Percentiles rank a stretch among this genome's conserved stretches.
phyloP scores from a whole-genome alignment of 2,888 invertebrate genomes.

The Lutraria lutraria region DNA sequence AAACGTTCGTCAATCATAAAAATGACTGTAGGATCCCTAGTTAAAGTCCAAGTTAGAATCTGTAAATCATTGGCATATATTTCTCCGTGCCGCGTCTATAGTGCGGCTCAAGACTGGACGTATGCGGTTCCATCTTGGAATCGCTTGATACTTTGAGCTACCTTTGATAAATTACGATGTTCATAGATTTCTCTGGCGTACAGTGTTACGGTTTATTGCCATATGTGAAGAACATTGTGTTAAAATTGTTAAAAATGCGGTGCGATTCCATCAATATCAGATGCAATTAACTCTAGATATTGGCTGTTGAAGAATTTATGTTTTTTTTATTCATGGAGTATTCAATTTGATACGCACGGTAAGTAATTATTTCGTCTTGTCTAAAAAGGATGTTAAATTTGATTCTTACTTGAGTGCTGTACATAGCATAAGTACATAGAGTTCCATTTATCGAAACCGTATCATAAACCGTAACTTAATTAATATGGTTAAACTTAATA shows the following conservation, averaged over 20 bases:
- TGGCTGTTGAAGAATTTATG: background rate
- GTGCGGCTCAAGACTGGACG: background rate
- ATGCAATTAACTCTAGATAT: background rate
- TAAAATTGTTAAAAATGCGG: background rate
- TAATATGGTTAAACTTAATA: no score
- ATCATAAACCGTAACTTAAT: no score
- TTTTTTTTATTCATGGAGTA: background rate
- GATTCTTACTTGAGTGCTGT: no score
- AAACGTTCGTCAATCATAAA: background rate
- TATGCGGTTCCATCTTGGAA: background rate
- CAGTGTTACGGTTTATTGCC: background rate
- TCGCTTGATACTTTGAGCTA: background rate
- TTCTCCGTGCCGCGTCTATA: background rate
- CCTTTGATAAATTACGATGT: background rate
- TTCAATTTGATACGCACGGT: background rate
- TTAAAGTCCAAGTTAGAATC: background rate
- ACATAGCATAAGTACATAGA: no score
- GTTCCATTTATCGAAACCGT: no score
- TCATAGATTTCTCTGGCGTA: background rate
- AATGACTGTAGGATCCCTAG: background rate
- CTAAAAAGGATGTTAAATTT: no score
- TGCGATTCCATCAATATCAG: background rate
- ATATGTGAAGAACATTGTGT: background rate
- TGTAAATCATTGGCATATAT: background rate
- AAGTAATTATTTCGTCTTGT: background rate